Conservation (phyloP, 2,113 vertebrate genomes). For the Galeopterus variegatus region DNA sequence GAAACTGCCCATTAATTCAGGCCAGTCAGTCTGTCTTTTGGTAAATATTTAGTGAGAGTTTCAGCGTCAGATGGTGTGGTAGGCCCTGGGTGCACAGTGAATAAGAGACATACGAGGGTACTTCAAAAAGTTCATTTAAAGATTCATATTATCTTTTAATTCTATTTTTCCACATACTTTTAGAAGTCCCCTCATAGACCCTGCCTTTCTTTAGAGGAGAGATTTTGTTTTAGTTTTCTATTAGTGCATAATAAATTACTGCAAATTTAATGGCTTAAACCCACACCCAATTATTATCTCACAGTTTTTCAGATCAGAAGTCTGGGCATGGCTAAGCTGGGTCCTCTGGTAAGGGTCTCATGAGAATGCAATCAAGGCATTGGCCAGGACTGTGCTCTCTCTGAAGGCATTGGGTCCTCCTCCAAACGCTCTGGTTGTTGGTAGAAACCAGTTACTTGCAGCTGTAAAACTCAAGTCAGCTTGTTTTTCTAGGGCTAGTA, state of each 20-base stretch:
- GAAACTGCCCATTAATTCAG: not conserved
- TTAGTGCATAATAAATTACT: not conserved
- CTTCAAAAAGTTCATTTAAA: no score
- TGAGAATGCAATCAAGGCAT: not conserved
- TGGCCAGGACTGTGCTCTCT: not conserved
- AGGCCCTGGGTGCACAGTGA: not conserved
- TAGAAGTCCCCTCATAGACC: not conserved
- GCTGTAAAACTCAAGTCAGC: not conserved
- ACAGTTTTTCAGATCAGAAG: not conserved
- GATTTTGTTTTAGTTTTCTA: not conserved
- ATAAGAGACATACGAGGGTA: not conserved
- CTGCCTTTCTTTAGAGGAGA: not conserved
- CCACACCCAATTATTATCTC: not conserved
- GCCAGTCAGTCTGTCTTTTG: constrained; percentile 5
- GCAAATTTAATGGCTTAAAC: not conserved
- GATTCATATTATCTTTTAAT: no score
- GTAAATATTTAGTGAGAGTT: not conserved
- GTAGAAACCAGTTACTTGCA: not conserved
- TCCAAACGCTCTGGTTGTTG: not conserved
- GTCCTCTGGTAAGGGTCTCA: not conserved
- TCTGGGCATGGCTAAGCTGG: not conserved
- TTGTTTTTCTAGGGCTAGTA: constrained; percentile 3
- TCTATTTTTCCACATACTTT: no score
- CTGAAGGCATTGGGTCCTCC: not conserved
- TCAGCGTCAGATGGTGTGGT: not conserved